A percentile compares a stretch with the other conserved stretches of the same genome.
These are phyloP conservation scores for Tanypteryx hageni DNA, from an alignment of 2,888 invertebrate species.

Conservation along the genomic window DNA sequence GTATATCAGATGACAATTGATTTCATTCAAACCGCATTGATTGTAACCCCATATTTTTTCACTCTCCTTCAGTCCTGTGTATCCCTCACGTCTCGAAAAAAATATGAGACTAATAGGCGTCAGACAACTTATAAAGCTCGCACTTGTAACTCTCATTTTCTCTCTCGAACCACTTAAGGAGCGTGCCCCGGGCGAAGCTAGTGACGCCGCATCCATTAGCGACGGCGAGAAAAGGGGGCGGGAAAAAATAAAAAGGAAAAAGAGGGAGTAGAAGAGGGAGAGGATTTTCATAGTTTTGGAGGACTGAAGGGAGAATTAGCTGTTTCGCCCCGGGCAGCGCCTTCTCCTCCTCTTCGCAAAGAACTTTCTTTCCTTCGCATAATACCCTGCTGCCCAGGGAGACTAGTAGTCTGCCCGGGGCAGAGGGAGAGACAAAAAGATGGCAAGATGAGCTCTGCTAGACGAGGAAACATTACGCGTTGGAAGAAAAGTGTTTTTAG, in stretches of 20 bases:
- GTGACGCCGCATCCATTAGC: conserved; percentile 43
- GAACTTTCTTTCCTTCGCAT: not conserved
- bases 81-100: not conserved
- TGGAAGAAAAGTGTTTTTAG: not conserved
- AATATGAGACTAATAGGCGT: conserved; percentile 44
- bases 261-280: not conserved
- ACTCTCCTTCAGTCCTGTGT: too few species aligned
- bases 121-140: conserved; percentile 35
- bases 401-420: too few species aligned
- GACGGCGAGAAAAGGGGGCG: not conserved
- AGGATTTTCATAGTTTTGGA: too few species aligned
- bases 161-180: conserved; percentile 45
- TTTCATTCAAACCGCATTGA: too few species aligned
- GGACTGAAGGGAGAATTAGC: too few species aligned
- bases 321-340: too few species aligned
- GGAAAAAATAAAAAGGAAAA: not conserved
- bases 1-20: too few species aligned
- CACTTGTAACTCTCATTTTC: conserved; percentile 33
- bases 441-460: not conserved
- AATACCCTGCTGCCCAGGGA: too few species aligned
- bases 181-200: not conserved
- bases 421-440: not conserved
- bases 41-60: too few species aligned
- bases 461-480: not conserved
- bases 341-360: not conserved